Evolutionary conservation across 2,888 invertebrate genomes (phyloP).

Genomic region (Drosophila stalkeri): DNA sequence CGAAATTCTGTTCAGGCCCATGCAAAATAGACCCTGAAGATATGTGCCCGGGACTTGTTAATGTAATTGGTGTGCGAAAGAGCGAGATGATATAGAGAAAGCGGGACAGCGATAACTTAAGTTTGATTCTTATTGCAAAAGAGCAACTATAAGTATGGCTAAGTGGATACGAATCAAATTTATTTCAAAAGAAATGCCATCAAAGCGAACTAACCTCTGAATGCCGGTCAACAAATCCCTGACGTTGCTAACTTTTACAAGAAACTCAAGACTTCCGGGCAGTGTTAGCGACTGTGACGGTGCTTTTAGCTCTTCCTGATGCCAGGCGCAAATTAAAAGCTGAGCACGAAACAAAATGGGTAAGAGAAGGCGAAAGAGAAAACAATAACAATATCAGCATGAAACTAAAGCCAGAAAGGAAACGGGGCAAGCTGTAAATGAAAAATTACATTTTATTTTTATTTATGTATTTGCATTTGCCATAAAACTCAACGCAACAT

Average conservation of each 20-base stretch:
- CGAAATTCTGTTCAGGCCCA: slow-evolving; percentile 37
- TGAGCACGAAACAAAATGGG: neutral
- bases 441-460: slow-evolving; percentile 71
- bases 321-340: slow-evolving; percentile 57
- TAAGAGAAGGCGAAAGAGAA: neutral
- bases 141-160: slow-evolving; percentile 35
- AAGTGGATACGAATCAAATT: slow-evolving; percentile 38
- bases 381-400: slow-evolving; percentile 18
- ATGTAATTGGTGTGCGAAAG: slow-evolving; percentile 47
- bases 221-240: slow-evolving; percentile 15
- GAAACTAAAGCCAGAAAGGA: slow-evolving; percentile 14
- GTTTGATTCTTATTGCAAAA: slow-evolving; percentile 5
- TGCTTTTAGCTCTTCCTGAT: slow-evolving; percentile 38
- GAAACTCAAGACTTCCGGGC: slow-evolving; percentile 69
- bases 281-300: slow-evolving; percentile 29
- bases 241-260: slow-evolving; percentile 49
- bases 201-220: neutral
- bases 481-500: slow-evolving; percentile 66
- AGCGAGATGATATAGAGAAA: neutral
- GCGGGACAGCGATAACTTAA: neutral
- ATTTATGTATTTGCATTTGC: slow-evolving; percentile 71
- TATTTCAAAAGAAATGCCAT: slow-evolving; percentile 10
- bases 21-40: slow-evolving; percentile 42
- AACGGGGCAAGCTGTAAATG: slow-evolving; percentile 58
- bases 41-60: slow-evolving; percentile 25